Conservation (phyloP, 2,113 vertebrate genomes). For the Spilogale gracilis region DNA sequence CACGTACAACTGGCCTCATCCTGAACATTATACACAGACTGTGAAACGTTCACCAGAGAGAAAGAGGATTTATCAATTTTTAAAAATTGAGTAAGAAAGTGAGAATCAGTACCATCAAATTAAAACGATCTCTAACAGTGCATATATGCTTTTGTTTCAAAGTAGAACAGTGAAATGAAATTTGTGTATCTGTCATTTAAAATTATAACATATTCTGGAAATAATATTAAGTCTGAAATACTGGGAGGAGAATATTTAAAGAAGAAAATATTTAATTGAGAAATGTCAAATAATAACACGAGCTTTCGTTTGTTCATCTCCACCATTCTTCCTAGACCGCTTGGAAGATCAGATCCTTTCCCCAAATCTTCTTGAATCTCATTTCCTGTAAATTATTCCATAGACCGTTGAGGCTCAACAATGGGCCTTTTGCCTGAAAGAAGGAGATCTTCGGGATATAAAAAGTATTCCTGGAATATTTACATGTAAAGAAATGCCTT, state of each 20-base stretch:
- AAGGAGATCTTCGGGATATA: not conserved
- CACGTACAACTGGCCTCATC: not conserved
- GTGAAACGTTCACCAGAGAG: slow-evolving; percentile 63
- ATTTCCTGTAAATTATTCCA: slow-evolving; percentile 51
- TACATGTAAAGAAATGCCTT: not conserved
- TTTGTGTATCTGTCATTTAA: slow-evolving; percentile 68
- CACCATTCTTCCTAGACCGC: slow-evolving; percentile 71
- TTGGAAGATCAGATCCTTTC: slow-evolving; percentile 73
- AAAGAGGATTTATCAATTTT: slow-evolving; percentile 47
- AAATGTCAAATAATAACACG: slow-evolving; percentile 69
- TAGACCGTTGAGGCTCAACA: rapidly evolving
- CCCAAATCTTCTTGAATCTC: slow-evolving; percentile 64
- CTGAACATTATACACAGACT: not conserved
- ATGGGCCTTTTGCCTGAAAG: not conserved
- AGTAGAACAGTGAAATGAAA: slow-evolving; percentile 73
- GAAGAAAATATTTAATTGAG: slow-evolving; percentile 56
- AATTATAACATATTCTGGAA: slow-evolving; percentile 77
- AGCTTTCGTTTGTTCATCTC: slow-evolving; percentile 76
- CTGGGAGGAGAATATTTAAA: slow-evolving; percentile 57
- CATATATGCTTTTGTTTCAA: slow-evolving; percentile 34
- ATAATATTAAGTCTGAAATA: slow-evolving; percentile 64
- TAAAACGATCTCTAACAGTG: slow-evolving; percentile 63
- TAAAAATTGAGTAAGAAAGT: slow-evolving; percentile 58
- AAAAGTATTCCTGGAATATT: not conserved
- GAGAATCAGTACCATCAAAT: slow-evolving; percentile 67